phyloP scores from a whole-genome alignment of 53 echinoderm and acorn worm species.

The Paelopatides confundens region DNA sequence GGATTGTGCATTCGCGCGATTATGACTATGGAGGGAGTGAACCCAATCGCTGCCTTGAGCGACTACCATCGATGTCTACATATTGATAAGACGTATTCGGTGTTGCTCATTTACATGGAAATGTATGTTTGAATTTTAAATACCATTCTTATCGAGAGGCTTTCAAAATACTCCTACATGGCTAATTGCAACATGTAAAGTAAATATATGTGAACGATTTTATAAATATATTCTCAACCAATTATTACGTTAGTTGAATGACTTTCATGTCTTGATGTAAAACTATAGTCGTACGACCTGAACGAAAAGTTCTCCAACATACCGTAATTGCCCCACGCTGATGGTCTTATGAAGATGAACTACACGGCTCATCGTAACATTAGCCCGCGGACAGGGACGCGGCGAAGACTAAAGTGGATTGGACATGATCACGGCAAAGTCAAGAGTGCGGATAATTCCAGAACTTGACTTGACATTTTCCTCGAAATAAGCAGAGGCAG shows the following conservation, averaged over 20 bases:
- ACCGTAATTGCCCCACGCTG: not conserved
- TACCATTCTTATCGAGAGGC: not conserved
- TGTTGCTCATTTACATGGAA: not conserved
- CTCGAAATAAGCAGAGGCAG: not conserved
- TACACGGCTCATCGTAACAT: slow-evolving; percentile 8
- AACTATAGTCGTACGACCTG: not conserved
- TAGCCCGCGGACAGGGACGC: slow-evolving; percentile 18
- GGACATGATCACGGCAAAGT: not conserved
- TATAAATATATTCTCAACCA: too few species aligned
- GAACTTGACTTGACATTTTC: not conserved
- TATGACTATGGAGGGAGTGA: too few species aligned
- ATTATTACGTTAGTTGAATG: not conserved
- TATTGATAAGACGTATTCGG: not conserved
- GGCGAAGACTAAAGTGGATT: not conserved
- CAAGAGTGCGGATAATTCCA: not conserved
- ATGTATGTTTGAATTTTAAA: not conserved
- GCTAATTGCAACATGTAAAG: not conserved
- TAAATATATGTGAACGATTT: not conserved
- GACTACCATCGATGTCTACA: not conserved
- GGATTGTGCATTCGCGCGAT: too few species aligned
- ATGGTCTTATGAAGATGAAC: not conserved
- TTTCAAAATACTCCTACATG: not conserved
- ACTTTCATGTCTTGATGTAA: not conserved
- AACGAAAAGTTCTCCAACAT: not conserved
- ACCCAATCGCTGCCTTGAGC: too few species aligned